phyloP scores from a whole-genome alignment of 2,113 vertebrate species.

The Natator depressus region DNA sequence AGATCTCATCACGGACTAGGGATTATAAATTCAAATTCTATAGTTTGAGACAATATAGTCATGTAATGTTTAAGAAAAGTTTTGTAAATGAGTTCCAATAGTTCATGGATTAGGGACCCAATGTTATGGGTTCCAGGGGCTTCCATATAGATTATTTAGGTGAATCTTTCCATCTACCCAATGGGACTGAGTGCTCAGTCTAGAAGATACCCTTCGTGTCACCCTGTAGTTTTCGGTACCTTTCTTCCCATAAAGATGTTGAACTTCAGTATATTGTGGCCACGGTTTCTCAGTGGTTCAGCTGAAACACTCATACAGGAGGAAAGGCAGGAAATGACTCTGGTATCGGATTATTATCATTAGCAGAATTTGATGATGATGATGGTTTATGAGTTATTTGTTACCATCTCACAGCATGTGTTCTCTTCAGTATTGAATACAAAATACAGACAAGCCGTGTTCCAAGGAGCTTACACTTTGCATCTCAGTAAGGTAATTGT shows the following conservation, averaged over 20 bases:
- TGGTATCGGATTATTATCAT: not conserved
- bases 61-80: no score
- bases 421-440: not conserved
- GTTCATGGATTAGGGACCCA: no score
- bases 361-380: rapidly evolving
- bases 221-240: not conserved
- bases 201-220: not conserved
- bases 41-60: no score
- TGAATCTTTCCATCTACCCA: no score
- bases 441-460: not conserved
- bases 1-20: no score
- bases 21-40: no score
- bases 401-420: not conserved
- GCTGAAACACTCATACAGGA: not conserved
- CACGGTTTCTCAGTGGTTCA: not conserved
- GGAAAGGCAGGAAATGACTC: not conserved
- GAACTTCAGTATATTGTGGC: not conserved
- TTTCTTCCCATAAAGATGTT: not conserved
- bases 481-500: not conserved
- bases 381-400: not conserved
- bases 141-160: no score
- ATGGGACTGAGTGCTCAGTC: no score
- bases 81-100: no score
- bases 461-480: not conserved
- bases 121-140: no score